Conservation (phyloP, 2,888 invertebrate species). For the Tricholauxania praeusta region DNA sequence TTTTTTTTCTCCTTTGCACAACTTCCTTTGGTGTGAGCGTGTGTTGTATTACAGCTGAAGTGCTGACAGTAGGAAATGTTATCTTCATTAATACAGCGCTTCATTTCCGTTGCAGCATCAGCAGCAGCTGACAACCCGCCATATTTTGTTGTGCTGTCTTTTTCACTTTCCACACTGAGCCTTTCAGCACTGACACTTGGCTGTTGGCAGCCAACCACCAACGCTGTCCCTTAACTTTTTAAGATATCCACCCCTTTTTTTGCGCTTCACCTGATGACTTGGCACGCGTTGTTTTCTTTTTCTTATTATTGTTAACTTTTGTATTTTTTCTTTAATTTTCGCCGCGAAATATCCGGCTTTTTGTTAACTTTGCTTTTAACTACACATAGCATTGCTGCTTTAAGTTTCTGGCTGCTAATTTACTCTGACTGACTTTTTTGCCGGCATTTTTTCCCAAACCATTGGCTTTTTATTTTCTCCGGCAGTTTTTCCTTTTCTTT, state of each 20-base stretch:
- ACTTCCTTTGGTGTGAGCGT: background rate
- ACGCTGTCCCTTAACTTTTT: background rate
- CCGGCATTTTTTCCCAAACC: background rate
- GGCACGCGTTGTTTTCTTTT: too few species aligned
- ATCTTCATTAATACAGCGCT: constrained; percentile 60
- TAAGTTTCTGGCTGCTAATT: constrained; percentile 50
- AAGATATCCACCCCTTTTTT: too few species aligned
- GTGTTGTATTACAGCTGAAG: constrained; percentile 22
- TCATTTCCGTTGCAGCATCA: constrained; percentile 47
- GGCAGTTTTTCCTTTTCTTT: background rate
- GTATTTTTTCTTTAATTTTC: background rate
- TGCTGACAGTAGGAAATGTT: constrained; percentile 61
- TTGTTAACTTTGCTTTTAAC: constrained; percentile 44
- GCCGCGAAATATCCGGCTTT: constrained; percentile 33
- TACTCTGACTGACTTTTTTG: constrained; percentile 37
- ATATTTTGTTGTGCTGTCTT: background rate
- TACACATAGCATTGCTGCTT: constrained; percentile 45
- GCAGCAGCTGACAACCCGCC: constrained; percentile 9
- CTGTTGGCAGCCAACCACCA: background rate
- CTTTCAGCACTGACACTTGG: background rate
- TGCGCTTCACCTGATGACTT: too few species aligned
- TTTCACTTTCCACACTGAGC: background rate
- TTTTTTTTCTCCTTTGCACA: constrained; percentile 6
- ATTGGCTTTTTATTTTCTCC: background rate
- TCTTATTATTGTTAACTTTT: too few species aligned